A percentile compares a stretch with the other conserved stretches of the same genome.
These are phyloP conservation scores for Metallyticus violacea DNA, from an alignment of 2,888 invertebrate genomes.

Conservation along the genomic window DNA sequence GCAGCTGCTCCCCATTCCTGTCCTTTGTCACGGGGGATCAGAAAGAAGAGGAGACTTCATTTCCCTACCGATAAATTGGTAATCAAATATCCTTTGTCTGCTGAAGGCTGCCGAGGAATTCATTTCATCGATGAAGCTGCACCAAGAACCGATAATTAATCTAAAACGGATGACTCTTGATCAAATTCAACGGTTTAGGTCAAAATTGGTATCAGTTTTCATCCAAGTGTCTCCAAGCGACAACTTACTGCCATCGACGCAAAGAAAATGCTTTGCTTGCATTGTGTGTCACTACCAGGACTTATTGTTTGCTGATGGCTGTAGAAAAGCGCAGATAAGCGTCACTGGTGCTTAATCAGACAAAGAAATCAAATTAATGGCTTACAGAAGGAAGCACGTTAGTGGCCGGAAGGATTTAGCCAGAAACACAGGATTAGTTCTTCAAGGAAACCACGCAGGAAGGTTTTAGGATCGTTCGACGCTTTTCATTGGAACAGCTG, in stretches of 20 bases:
- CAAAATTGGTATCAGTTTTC: too few relatives aligned
- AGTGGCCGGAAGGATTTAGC: background rate
- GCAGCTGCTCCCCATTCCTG: background rate
- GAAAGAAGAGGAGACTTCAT: background rate
- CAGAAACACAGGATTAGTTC: background rate
- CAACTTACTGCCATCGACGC: too few relatives aligned
- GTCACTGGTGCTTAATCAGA: background rate
- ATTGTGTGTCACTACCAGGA: too few relatives aligned
- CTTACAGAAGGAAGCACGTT: background rate
- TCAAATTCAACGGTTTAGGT: too few relatives aligned
- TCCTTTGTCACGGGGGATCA: background rate
- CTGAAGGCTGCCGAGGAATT: background rate
- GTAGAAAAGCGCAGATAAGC: too few relatives aligned
- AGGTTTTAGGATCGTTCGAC: too few relatives aligned
- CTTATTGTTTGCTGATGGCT: too few relatives aligned
- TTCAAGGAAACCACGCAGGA: too few relatives aligned
- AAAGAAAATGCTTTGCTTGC: background rate
- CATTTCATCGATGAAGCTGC: background rate
- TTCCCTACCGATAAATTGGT: background rate
- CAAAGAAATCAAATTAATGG: background rate
- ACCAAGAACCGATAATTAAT: background rate
- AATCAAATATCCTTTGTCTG: background rate
- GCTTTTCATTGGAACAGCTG: too few relatives aligned
- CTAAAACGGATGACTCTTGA: too few relatives aligned
- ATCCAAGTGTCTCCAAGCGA: too few relatives aligned